These are phyloP conservation scores for Ichneumoninae sp. DNA, from an alignment of 2,888 invertebrate species.

Conservation along the genomic window DNA sequence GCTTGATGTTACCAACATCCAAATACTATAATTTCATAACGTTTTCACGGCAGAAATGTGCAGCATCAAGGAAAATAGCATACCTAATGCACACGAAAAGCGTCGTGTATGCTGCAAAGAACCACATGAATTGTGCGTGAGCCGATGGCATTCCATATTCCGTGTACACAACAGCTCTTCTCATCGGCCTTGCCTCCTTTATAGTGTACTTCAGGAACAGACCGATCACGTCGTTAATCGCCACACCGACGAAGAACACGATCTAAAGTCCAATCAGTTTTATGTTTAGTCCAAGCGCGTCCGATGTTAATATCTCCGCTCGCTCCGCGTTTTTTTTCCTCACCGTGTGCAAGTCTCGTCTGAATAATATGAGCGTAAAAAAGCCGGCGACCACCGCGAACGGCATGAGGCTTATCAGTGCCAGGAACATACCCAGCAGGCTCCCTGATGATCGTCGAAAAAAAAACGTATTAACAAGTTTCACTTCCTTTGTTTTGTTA, in stretches of 20 bases:
- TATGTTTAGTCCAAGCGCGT: background rate
- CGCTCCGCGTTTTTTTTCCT: conserved; percentile 80
- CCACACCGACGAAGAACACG: conserved; percentile 92
- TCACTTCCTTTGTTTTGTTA: background rate
- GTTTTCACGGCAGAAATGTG: background rate
- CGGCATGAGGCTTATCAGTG: conserved; percentile 92
- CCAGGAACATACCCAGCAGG: conserved; percentile 92
- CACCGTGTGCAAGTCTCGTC: conserved; percentile 96
- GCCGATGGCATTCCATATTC: conserved; percentile 97
- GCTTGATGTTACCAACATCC: background rate
- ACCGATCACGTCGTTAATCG: conserved; percentile 92
- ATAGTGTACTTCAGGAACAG: conserved; percentile 92
- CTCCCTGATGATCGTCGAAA: conserved; percentile 88
- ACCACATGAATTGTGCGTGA: conserved; percentile 96
- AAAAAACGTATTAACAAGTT: conserved; percentile 22
- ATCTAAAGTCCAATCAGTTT: conserved; percentile 87
- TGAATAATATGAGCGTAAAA: conserved; percentile 92
- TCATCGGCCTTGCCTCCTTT: conserved; percentile 91
- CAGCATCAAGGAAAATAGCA: conserved; percentile 61
- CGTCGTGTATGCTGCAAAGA: conserved; percentile 93
- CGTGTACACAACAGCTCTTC: conserved; percentile 88
- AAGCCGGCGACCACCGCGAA: conserved; percentile 94
- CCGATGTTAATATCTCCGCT: background rate
- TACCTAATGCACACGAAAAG: conserved; percentile 95
- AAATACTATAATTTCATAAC: conserved; percentile 13